Evolutionary conservation across 2,888 invertebrate species (phyloP).

Genomic region (Mesorhabditis spiculigera): DNA sequence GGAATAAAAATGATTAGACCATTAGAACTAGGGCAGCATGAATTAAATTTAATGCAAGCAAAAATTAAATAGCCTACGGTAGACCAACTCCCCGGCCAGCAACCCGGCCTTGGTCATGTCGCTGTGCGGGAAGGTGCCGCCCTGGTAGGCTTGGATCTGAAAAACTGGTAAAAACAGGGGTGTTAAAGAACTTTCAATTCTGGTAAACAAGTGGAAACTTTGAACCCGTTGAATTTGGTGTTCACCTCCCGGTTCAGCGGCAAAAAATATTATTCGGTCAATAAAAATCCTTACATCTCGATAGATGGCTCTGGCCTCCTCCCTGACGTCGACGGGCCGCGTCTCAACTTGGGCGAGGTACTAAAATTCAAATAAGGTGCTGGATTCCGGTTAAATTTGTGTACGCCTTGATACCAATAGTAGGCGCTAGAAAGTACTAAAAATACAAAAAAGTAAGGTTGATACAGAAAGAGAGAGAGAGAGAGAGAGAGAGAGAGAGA

Average conservation of each 20-base stretch:
- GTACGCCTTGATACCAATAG: too few relatives aligned
- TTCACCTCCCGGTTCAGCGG: neutral
- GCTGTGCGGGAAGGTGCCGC: neutral
- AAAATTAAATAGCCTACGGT: neutral
- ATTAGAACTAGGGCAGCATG: neutral
- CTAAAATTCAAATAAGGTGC: neutral
- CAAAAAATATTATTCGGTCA: too few relatives aligned
- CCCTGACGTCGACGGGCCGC: neutral
- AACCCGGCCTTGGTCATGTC: neutral
- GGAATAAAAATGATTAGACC: neutral
- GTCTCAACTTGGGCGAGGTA: neutral
- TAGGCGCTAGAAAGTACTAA: too few relatives aligned
- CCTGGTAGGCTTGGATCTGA: constrained; percentile 3
- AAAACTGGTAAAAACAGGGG: neutral
- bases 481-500: too few relatives aligned
- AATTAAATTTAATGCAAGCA: neutral
- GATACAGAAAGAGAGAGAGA: too few relatives aligned
- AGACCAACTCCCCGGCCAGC: neutral
- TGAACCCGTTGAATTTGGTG: neutral
- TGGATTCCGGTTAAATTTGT: too few relatives aligned
- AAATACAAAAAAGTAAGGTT: too few relatives aligned
- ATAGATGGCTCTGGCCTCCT: neutral
- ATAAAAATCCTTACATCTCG: neutral
- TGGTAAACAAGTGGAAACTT: neutral
- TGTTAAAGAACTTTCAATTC: neutral